Conservation (phyloP, 2,888 invertebrate genomes). For the Nycteola revayana region DNA sequence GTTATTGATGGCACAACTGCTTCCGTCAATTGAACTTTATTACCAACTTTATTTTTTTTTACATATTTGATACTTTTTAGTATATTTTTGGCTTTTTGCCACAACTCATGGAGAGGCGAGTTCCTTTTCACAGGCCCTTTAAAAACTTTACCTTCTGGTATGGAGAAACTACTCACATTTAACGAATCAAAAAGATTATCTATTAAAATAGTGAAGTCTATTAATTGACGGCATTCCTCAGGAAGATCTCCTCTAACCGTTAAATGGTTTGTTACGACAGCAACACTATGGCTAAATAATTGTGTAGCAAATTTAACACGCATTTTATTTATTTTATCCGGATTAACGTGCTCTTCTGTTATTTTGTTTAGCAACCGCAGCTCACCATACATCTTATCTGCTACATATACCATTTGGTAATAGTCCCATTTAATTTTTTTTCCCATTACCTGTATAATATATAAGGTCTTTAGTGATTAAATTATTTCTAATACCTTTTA, state of each 20-base stretch:
- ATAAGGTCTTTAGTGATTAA: constrained; percentile 5
- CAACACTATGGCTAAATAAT: constrained; percentile 34
- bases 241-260: constrained; percentile 4
- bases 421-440: constrained; percentile 14
- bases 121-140: constrained; percentile 3
- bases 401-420: constrained; percentile 16
- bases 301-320: constrained; percentile 28
- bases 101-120: constrained; percentile 6
- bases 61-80: constrained; percentile 6
- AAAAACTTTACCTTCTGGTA: constrained; percentile 8
- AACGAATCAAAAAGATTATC: constrained; percentile 9
- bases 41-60: background rate
- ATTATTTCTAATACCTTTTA: constrained; percentile 8
- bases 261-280: constrained; percentile 19
- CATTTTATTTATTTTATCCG: constrained; percentile 33
- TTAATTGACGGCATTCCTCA: constrained; percentile 2
- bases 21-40: constrained; percentile 4
- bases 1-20: constrained; percentile 4
- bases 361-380: constrained; percentile 18
- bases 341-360: constrained; percentile 27
- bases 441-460: constrained; percentile 1
- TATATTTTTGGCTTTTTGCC: constrained; percentile 8
- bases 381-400: constrained; percentile 26
- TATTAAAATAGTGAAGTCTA: constrained; percentile 1
- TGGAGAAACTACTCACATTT: constrained; percentile 3